These are phyloP conservation scores for Yponomeuta plumbellus DNA, from an alignment of 2,888 invertebrate species.

Conservation along the genomic window DNA sequence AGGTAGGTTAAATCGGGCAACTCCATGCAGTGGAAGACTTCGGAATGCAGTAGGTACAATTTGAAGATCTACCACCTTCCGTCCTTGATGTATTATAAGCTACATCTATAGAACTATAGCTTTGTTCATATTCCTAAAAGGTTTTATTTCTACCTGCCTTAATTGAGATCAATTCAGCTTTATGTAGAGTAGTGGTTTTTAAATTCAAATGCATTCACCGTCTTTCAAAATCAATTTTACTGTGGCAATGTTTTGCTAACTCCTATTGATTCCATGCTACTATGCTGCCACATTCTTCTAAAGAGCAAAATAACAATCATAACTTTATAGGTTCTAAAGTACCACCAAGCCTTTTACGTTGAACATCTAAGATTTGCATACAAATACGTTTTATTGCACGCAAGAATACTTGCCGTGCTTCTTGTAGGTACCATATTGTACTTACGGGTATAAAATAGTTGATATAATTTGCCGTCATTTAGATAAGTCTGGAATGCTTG, in stretches of 20 bases:
- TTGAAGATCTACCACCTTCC: too few species aligned
- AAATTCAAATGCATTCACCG: too few species aligned
- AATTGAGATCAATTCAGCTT: neutral
- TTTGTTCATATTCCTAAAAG: too few species aligned
- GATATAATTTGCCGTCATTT: slow-evolving; percentile 17
- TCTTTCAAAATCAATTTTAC: too few species aligned
- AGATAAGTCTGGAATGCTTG: slow-evolving; percentile 15
- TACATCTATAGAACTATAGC: too few species aligned
- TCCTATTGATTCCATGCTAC: neutral
- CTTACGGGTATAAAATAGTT: neutral
- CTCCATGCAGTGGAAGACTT: too few species aligned
- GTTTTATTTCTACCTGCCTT: neutral
- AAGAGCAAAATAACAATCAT: slow-evolving; percentile 8
- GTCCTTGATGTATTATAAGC: too few species aligned
- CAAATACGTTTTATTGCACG: slow-evolving; percentile 9
- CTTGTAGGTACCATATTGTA: neutral
- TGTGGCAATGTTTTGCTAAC: too few species aligned
- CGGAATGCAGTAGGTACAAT: too few species aligned
- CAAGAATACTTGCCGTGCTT: neutral
- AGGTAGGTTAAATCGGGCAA: too few species aligned
- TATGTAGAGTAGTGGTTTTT: too few species aligned
- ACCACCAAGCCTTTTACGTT: neutral
- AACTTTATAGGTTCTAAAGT: slow-evolving; percentile 5
- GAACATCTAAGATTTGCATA: slow-evolving; percentile 7
- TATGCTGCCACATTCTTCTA: neutral